Base-by-base conservation (phyloP, 2,113 vertebrate genomes). In the Ciconia stormi region DNA sequence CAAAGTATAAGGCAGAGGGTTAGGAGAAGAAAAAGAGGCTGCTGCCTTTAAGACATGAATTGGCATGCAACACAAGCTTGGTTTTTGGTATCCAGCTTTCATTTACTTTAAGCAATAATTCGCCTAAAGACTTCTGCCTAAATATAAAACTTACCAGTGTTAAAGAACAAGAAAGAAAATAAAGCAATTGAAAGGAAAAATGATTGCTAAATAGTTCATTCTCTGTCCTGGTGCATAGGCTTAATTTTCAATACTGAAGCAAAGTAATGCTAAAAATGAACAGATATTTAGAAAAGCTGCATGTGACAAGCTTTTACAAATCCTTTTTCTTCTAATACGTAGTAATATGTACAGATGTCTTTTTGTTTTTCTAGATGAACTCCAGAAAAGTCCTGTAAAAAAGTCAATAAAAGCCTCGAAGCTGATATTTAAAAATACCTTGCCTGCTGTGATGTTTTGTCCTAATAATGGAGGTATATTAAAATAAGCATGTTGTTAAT, bases 161-260 rank as follows among this genome's bases (percentile, higher is more conserved):
- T 90, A 82, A 90, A 90, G 29, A 94, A 78, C 36, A 92, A 83
- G 82, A 73, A 93, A 89, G 63, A 88, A 95, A 90, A 83, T 77
- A 81, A 70, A 81, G 79, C 67, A 78, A 53, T 59, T 78, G 67
- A 90, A 91, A 94, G 14, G 72, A 74, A 70, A 94, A 94, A 86
- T 66, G 71, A 38, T 78, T 93, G 72, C 86, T 88, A n/a, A 83
- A 36, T 93, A 58, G 59, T 92, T 90, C 47, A 88, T 94, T 96
- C 69, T 47, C 38, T 92, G 38, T 83, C 38, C 26, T 81, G 26
- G 46, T 92, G 22, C 72, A 66, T 50, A 72, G 90, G 79, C 76
- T 55, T 92, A n/a, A 81, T 96, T 97, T 95, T 94, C 83, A 84
- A 38, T 91, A 46, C 38, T 82, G 93, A 53, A 94, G 77, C 36